Conservation (phyloP, 2,797 vertebrate species). For the Diceros bicornis region DNA sequence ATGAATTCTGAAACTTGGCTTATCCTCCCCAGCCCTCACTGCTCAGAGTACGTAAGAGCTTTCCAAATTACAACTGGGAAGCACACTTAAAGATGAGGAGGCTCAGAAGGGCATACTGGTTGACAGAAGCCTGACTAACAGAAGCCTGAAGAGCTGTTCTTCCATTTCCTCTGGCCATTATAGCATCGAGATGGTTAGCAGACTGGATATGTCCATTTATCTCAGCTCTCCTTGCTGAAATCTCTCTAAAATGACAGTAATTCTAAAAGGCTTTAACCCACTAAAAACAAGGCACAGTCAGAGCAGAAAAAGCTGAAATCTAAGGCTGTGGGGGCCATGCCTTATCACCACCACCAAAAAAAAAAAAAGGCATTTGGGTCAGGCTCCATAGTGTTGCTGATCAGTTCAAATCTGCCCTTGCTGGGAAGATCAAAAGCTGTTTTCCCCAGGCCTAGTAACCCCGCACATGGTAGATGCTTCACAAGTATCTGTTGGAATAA, state of each 20-base stretch:
- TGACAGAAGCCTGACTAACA: not conserved
- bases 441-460: not conserved
- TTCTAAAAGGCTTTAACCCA: not conserved
- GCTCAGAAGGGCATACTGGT: not conserved
- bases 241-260: not conserved
- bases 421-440: not conserved
- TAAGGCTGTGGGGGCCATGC: not conserved
- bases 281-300: not conserved
- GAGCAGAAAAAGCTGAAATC: not conserved
- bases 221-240: not conserved
- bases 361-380: not conserved
- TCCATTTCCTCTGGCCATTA: not conserved
- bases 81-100: not conserved
- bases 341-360: not conserved
- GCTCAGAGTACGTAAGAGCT: rapidly evolving
- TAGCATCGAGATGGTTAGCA: not conserved
- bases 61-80: not conserved
- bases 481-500: not conserved
- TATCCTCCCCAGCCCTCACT: not conserved
- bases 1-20: not conserved
- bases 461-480: not conserved
- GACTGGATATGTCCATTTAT: not conserved
- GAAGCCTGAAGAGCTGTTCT: not conserved
- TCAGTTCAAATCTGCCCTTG: not conserved
- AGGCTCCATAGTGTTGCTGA: not conserved